Evolutionary conservation across 2,888 invertebrate species (phyloP), one percentile per base, ranked within the genome.

Genomic region (Macaria liturata): DNA sequence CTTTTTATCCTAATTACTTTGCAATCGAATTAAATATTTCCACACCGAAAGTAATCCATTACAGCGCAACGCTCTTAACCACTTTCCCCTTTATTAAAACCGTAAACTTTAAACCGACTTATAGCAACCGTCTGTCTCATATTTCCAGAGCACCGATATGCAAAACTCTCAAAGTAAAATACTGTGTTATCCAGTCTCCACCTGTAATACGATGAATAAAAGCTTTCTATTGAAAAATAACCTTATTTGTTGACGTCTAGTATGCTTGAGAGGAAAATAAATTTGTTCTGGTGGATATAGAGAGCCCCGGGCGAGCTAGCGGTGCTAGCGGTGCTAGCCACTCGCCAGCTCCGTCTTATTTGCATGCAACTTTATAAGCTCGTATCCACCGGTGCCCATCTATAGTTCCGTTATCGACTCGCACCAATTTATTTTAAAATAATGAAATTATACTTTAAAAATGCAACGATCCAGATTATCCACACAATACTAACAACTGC

Each of bases 171-270:
- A 7, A 37, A 37, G 34, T 37, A 37, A 50, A 43, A 46, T 52
- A 9, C 32, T 52, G 20, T 45, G n/a, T 37, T 9, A 44, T 44
- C 30, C n/a, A 44, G 40, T 34, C 49, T 30, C 32, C 9, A 72
- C 72, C 69, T 74, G 71, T 74, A 76, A 78, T 74, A 80, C 76
- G 78, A 82, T 73, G 76, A 80, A 83, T 83, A 82, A 77, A 80
- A 75, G 74, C 71, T 74, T 72, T 81, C 78, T 80, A 84, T 86
- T 85, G 87, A 87, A 88, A 87, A 86, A 88, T 88, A 86, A 82
- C 82, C 81, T 86, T 88, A 86, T 89, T 89, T 89, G 87, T 89
- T 89, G 88, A 88, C 86, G 84, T 88, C 88, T 88, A 83, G 84
- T 84, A 74, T 75, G 80, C 83, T 87, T 77, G 78, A 78, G 84